These are phyloP conservation scores for Melanotaenia parkinsoni DNA, from an alignment of 2,797 vertebrate species.

Conservation along the genomic window DNA sequence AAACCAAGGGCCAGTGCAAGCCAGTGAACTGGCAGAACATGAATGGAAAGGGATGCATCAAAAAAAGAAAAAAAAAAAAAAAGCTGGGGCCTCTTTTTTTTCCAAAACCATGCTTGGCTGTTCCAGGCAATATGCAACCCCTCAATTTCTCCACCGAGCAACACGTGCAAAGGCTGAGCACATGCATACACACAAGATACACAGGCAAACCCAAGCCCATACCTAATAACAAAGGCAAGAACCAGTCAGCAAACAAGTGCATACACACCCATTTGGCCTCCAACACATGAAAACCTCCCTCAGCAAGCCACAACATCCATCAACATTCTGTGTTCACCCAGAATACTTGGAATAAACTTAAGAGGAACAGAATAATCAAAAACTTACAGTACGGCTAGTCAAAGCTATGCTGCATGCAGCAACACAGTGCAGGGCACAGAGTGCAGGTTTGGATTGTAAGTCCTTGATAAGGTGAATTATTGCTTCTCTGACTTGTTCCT, in stretches of 20 bases:
- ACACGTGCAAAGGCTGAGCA: conserved; percentile 39
- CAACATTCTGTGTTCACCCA: conserved; percentile 42
- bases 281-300: conserved; percentile 24
- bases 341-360: conserved; percentile 49
- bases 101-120: conserved; percentile 47
- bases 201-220: not conserved
- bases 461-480: conserved; percentile 22
- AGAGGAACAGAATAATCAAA: conserved; percentile 49
- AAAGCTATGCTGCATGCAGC: conserved; percentile 4
- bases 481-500: conserved; percentile 13
- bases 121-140: conserved; percentile 63
- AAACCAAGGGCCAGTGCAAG: conserved; percentile 40
- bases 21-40: conserved; percentile 67
- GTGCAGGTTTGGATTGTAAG: conserved; percentile 11
- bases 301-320: conserved; percentile 60
- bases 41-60: conserved; percentile 66
- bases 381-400: conserved; percentile 31
- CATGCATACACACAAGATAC: not conserved
- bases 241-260: conserved; percentile 52
- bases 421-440: conserved; percentile 4
- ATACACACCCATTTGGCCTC: not conserved
- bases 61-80: conserved; percentile 63
- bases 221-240: conserved; percentile 42
- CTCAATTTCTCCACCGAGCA: conserved; percentile 63
- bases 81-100: conserved; percentile 42